Evolutionary conservation across 2,888 invertebrate genomes (phyloP), one percentile per base, ranked within the genome.

Genomic region (Pemphredon lugubris): DNA sequence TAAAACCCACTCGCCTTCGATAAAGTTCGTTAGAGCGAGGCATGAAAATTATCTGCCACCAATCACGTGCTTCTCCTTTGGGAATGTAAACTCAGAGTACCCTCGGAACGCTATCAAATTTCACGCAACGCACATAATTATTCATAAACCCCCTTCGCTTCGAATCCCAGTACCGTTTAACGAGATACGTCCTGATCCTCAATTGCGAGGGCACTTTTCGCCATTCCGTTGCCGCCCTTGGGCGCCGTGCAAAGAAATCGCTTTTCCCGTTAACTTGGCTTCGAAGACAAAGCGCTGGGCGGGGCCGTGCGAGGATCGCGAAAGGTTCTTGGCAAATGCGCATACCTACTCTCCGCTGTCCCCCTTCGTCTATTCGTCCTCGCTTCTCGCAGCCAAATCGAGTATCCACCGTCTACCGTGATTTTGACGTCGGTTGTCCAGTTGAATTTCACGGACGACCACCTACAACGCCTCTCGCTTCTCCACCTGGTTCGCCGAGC

Each of bases 321-420:
- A 54, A 61, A 65, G 74, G 64, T 69, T 69, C 65, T 68, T 68
- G 69, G 75, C 72, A 73, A 75, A 59, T 63, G 66, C 44, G 53
- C 69, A 60, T 64, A 73, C 51, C 50, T 50, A 48, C 45, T 30
- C 18, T 13, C 26, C 50, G 37, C 57, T 57, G 32, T 30, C 3
- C 14, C 18, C 37, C 37, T 21, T 32, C n/a, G 51, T 34, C 23
- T 13, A 30, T 3, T 48, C 57, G 16, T 47, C 42, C 7, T 21
- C 55, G 34, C 44, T 13, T 21, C 20, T 9, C 5, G 4, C 18
- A 6, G 44, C 34, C 42, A 2, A 5, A n/a, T n/a, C 44, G 26
- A 67, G 18, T 14, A 48, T 68, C 59, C 34, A 16, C 60, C 59
- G 50, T 2, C 18, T 26, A 53, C 7, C 16, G 48, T 2, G n/a